A percentile compares a stretch with the other conserved stretches of the same genome.
Conservation (phyloP, 2,888 invertebrate species). For the Latrodectus hesperus region DNA sequence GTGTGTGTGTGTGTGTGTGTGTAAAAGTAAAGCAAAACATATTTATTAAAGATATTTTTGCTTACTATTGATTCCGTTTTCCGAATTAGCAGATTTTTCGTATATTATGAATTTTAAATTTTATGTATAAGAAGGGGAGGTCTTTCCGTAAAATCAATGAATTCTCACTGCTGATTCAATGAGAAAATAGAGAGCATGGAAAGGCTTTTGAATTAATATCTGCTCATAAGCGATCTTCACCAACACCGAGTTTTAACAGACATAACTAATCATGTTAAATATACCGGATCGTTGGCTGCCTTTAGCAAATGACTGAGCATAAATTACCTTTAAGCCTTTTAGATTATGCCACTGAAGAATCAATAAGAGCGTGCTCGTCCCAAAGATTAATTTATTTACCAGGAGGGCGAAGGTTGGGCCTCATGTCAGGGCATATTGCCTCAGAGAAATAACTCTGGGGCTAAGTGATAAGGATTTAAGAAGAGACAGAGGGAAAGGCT, state of each 20-base stretch:
- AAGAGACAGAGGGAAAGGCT: neutral
- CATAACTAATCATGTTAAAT: constrained; percentile 63
- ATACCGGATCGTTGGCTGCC: constrained; percentile 38
- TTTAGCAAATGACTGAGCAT: constrained; percentile 54
- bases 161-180: no score
- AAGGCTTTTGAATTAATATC: constrained; percentile 43
- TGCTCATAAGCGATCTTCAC: constrained; percentile 15
- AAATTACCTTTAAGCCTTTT: constrained; percentile 50
- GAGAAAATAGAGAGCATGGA: neutral
- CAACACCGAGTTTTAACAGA: constrained; percentile 30
- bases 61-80: no score
- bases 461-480: constrained; percentile 50
- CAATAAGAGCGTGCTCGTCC: constrained; percentile 35
- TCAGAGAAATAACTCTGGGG: constrained; percentile 11
- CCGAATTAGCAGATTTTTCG: no score
- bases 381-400: constrained; percentile 57
- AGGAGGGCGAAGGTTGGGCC: constrained; percentile 16
- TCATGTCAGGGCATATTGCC: neutral
- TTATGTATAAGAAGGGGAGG: no score
- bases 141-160: no score
- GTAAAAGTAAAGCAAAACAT: no score
- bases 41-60: no score
- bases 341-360: constrained; percentile 42
- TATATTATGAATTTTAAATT: no score
- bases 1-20: no score